These are phyloP conservation scores for Lacerta viridis DNA, from an alignment of 2,797 vertebrate species.

Conservation along the genomic window DNA sequence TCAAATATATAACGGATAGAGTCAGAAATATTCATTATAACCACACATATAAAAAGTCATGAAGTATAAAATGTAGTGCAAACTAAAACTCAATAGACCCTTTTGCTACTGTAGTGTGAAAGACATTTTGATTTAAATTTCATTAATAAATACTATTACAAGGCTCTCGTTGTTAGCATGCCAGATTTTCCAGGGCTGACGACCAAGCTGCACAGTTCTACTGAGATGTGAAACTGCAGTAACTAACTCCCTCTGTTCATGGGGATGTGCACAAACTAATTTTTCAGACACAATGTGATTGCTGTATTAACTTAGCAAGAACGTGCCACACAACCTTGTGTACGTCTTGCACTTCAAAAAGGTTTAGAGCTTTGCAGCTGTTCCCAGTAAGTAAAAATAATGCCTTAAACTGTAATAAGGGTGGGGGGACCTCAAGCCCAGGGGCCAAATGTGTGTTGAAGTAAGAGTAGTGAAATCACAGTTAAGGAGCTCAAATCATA, in stretches of 20 bases:
- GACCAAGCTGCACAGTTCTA: conserved; percentile 5
- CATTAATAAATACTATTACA: conserved; percentile 27
- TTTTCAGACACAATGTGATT: conserved; percentile 15
- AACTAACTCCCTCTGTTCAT: conserved; percentile 15
- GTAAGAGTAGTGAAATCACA: too few relatives aligned
- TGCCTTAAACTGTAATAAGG: not conserved
- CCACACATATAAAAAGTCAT: conserved; percentile 20
- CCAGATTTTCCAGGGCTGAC: not conserved
- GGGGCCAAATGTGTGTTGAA: too few relatives aligned
- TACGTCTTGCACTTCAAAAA: not conserved
- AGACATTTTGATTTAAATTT: conserved; percentile 44
- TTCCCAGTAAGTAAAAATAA: not conserved
- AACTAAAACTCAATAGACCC: conserved; percentile 31
- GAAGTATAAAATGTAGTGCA: conserved; percentile 27
- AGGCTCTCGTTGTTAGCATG: not conserved
- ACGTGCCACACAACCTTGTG: not conserved
- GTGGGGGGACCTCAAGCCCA: too few relatives aligned
- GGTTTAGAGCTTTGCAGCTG: not conserved
- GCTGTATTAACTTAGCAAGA: not conserved
- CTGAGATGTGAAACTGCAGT: not conserved
- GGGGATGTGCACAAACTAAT: conserved; percentile 24
- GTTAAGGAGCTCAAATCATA: too few relatives aligned
- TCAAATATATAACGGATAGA: conserved; percentile 18
- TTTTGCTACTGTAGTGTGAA: conserved; percentile 11
- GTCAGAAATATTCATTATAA: conserved; percentile 37